Evolutionary conservation across 2,888 invertebrate genomes (phyloP).

Genomic region (Pristionchus entomophagus): DNA sequence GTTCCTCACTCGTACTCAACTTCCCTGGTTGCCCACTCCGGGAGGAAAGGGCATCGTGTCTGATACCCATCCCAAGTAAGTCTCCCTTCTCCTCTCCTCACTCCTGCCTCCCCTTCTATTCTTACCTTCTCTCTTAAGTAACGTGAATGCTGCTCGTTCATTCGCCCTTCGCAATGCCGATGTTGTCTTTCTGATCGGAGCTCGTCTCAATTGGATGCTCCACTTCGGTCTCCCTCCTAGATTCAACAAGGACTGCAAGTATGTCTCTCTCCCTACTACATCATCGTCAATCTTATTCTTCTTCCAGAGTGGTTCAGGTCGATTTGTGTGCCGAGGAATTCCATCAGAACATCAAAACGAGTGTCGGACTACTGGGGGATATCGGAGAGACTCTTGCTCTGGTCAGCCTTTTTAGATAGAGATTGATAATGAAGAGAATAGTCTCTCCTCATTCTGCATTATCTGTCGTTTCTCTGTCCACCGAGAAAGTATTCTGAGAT

Average conservation of each 20-base stretch:
- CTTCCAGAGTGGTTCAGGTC: slow-evolving; percentile 80
- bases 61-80: slow-evolving; percentile 81
- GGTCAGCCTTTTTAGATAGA: not conserved
- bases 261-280: slow-evolving; percentile 85
- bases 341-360: slow-evolving; percentile 88
- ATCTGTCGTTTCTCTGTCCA: too few relatives aligned
- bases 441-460: not conserved
- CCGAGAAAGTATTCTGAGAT: too few relatives aligned
- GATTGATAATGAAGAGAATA: not conserved
- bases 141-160: slow-evolving; percentile 62
- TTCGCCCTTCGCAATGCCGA: slow-evolving; percentile 89
- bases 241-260: slow-evolving; percentile 86
- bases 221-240: slow-evolving; percentile 94
- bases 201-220: slow-evolving; percentile 96
- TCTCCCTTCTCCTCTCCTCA: slow-evolving; percentile 15
- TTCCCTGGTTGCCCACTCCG: slow-evolving; percentile 94
- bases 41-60: slow-evolving; percentile 86
- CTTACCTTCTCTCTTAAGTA: slow-evolving; percentile 65
- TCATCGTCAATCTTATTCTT: not conserved
- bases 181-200: slow-evolving; percentile 89
- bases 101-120: not conserved
- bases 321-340: slow-evolving; percentile 92
- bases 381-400: slow-evolving; percentile 65
- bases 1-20: slow-evolving; percentile 82
- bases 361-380: slow-evolving; percentile 89